phyloP scores from a whole-genome alignment of 1,140 invertebrate species.

The Bombus vancouverensis region DNA sequence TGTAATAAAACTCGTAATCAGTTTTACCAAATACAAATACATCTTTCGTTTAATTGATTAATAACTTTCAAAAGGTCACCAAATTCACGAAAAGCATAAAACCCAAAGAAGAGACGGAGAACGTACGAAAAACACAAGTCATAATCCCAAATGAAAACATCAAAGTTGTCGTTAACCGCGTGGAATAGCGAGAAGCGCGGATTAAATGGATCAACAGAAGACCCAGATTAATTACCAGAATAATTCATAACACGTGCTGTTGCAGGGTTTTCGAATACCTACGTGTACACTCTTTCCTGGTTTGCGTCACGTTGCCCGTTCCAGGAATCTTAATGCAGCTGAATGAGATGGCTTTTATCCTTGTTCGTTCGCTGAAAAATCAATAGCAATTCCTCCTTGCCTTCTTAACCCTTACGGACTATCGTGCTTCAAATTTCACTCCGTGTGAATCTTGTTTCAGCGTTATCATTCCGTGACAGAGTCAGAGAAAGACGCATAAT shows the following conservation, averaged over 20 bases:
- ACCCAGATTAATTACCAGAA: constrained; percentile 49
- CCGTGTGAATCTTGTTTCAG: too few relatives aligned
- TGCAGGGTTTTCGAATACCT: not conserved
- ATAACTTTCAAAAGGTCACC: too few relatives aligned
- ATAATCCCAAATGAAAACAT: not conserved
- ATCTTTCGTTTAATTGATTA: too few relatives aligned
- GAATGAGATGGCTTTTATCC: not conserved
- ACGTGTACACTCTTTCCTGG: not conserved
- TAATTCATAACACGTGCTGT: constrained; percentile 54
- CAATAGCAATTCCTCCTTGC: not conserved
- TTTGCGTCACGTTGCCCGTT: constrained; percentile 23
- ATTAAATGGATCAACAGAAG: not conserved
- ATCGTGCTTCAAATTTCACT: too few relatives aligned
- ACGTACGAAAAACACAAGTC: not conserved
- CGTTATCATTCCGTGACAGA: too few relatives aligned
- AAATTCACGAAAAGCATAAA: too few relatives aligned
- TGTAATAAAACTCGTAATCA: too few relatives aligned
- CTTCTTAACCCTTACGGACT: not conserved
- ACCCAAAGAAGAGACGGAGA: too few relatives aligned
- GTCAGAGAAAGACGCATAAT: too few relatives aligned
- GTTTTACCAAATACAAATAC: too few relatives aligned
- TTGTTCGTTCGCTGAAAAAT: constrained; percentile 21
- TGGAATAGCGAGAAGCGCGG: not conserved
- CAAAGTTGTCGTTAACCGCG: not conserved
- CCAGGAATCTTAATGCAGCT: constrained; percentile 21